Conservation (phyloP, 2,888 invertebrate genomes). For the Fissipunctia ypsillon region DNA sequence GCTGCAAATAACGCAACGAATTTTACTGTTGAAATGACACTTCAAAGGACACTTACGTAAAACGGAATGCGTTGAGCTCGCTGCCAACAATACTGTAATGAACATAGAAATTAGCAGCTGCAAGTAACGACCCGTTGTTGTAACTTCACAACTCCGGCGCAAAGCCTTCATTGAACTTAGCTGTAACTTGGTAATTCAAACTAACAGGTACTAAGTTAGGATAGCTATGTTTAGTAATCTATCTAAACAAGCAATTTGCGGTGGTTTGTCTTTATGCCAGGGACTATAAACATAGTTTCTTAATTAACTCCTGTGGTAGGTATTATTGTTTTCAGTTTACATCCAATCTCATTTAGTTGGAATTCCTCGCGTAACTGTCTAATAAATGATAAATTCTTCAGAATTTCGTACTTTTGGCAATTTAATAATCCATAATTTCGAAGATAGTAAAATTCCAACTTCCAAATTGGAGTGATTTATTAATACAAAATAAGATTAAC, state of each 20-base stretch:
- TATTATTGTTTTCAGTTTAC: conserved; percentile 19
- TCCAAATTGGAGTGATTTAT: conserved; percentile 1
- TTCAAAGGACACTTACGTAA: conserved; percentile 54
- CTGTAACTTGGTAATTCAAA: conserved; percentile 55
- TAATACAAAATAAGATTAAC: neutral
- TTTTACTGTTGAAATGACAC: conserved; percentile 40
- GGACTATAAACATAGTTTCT: conserved; percentile 14
- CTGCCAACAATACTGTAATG: conserved; percentile 62
- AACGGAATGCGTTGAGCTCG: conserved; percentile 49
- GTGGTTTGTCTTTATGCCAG: conserved; percentile 16
- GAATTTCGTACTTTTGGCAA: neutral
- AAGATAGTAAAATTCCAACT: neutral
- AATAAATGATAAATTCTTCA: neutral
- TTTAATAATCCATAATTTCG: neutral
- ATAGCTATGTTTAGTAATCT: conserved; percentile 41
- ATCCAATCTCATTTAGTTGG: neutral
- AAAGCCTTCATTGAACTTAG: conserved; percentile 53
- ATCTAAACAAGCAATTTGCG: conserved; percentile 42
- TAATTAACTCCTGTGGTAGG: conserved; percentile 6
- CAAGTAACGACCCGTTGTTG: conserved; percentile 48
- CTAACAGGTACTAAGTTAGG: conserved; percentile 42
- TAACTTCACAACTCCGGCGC: conserved; percentile 46
- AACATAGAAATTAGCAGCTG: conserved; percentile 64
- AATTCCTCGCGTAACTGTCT: neutral
- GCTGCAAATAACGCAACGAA: conserved; percentile 13